A percentile compares a stretch with the other conserved stretches of the same genome.
phyloP scores from a whole-genome alignment of 2,888 invertebrate genomes.

The Epinotia nisella region DNA sequence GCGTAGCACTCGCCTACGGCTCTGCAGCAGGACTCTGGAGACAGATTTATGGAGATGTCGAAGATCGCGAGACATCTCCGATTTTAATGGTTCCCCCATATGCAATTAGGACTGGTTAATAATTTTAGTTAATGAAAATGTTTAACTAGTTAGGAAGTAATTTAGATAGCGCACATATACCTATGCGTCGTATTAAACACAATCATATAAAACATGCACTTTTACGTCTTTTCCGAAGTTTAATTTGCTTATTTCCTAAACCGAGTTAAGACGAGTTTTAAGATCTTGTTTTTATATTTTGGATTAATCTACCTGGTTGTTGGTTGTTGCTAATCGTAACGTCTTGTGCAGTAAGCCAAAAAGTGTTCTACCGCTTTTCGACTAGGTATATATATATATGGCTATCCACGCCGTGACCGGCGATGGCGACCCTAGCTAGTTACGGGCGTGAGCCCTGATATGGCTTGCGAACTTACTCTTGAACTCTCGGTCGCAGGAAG shows the following conservation, averaged over 20 bases:
- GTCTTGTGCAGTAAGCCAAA: no score
- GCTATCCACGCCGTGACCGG: no score
- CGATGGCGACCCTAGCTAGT: no score
- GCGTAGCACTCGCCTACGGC: not conserved
- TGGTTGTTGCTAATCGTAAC: no score
- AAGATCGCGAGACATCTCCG: not conserved
- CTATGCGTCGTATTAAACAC: not conserved
- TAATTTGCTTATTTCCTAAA: not conserved
- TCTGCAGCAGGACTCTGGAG: not conserved
- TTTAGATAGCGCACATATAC: constrained; percentile 1
- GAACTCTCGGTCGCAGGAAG: no score
- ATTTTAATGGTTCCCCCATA: not conserved
- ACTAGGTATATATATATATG: no score
- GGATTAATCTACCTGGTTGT: no score
- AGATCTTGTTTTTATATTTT: no score
- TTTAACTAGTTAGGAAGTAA: constrained; percentile 1
- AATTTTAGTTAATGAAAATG: not conserved
- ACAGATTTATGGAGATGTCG: not conserved
- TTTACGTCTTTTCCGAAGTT: not conserved
- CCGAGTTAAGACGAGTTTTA: no score
- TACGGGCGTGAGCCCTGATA: no score
- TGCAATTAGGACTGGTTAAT: not conserved
- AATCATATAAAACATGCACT: not conserved
- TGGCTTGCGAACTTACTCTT: no score
- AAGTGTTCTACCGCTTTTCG: no score